phyloP scores from a whole-genome alignment of 1,140 invertebrate genomes.

The Diorhabda sublineata region DNA sequence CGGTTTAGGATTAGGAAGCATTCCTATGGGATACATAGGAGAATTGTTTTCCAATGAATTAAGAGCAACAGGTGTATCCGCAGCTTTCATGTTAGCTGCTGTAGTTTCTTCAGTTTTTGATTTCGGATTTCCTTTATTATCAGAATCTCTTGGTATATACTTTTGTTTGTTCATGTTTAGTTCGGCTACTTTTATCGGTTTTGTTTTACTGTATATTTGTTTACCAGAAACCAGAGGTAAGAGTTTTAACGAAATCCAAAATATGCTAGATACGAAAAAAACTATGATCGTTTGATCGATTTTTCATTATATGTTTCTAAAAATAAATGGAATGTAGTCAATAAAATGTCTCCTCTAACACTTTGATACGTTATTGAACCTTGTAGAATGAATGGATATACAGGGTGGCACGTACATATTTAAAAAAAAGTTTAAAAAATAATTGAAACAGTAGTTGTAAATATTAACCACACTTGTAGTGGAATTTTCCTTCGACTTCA shows the following conservation, averaged over 20 bases:
- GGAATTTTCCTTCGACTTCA: no score
- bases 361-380: no score
- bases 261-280: background rate
- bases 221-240: background rate
- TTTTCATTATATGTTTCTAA: no score
- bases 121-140: background rate
- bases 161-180: background rate
- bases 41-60: background rate
- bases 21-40: background rate
- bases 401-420: no score
- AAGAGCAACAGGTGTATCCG: background rate
- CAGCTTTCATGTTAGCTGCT: background rate
- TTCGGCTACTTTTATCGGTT: background rate
- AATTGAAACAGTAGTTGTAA: no score
- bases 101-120: background rate
- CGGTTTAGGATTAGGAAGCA: background rate
- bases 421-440: no score
- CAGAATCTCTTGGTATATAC: background rate
- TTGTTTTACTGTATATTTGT: background rate
- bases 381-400: no score
- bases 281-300: no score
- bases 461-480: no score
- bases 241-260: background rate
- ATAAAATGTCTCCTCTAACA: no score
- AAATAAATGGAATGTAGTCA: no score